These are phyloP conservation scores for Callosobruchus maculatus DNA, from an alignment of 2,888 invertebrate genomes.

Conservation along the genomic window DNA sequence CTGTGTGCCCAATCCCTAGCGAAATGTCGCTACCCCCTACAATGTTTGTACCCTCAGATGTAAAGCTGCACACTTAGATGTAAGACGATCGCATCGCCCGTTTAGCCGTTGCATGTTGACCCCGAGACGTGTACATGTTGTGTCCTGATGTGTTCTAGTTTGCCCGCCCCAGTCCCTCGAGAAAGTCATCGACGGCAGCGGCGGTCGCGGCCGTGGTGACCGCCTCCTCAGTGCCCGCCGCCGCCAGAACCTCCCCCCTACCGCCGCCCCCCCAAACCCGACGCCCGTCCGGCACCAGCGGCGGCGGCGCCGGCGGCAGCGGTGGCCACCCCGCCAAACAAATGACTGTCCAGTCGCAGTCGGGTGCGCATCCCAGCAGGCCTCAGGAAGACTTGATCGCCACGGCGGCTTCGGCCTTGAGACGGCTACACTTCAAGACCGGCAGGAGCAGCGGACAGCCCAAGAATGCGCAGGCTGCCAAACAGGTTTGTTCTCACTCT, in stretches of 20 bases:
- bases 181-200: slow-evolving; percentile 17
- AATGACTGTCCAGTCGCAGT: slow-evolving; percentile 53
- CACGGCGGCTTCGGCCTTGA: slow-evolving; percentile 57
- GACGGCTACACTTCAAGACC: slow-evolving; percentile 65
- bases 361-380: slow-evolving; percentile 45
- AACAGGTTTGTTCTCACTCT: neutral
- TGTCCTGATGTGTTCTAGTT: neutral
- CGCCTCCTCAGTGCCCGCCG: slow-evolving; percentile 21
- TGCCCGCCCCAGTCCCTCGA: neutral
- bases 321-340: slow-evolving; percentile 49
- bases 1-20: too few relatives aligned
- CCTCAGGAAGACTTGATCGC: slow-evolving; percentile 51
- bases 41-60: too few relatives aligned
- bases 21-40: too few relatives aligned
- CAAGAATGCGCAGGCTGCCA: neutral
- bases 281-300: slow-evolving; percentile 47
- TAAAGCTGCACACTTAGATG: too few relatives aligned
- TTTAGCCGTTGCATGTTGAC: neutral
- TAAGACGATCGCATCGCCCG: too few relatives aligned
- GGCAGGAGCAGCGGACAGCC: slow-evolving; percentile 44
- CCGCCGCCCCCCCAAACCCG: slow-evolving; percentile 61
- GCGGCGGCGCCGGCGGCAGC: slow-evolving; percentile 28
- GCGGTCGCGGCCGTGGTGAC: slow-evolving; percentile 17
- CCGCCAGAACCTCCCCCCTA: slow-evolving; percentile 37
- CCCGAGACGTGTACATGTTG: neutral